Evolutionary conservation across 2,888 invertebrate species (phyloP).

Genomic region (Polydrusus cervinus): DNA sequence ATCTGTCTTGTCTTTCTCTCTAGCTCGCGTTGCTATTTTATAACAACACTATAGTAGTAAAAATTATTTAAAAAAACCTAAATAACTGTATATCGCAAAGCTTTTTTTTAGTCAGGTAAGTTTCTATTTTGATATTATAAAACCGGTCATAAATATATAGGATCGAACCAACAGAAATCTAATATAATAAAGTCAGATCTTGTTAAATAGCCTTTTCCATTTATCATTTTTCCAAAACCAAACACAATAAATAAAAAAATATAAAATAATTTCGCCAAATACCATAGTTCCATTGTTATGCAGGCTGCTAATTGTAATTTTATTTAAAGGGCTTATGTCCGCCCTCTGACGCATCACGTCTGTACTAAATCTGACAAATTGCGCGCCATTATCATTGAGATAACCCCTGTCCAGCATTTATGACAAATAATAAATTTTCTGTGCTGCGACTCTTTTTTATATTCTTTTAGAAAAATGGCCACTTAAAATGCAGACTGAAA

Average conservation of each 20-base stretch:
- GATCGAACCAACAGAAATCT: neutral
- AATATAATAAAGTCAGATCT: too few species aligned
- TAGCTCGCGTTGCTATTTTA: too few species aligned
- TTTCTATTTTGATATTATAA: too few species aligned
- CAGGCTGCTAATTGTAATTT: slow-evolving; percentile 17
- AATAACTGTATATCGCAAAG: too few species aligned
- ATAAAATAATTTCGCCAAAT: neutral
- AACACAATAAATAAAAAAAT: too few species aligned
- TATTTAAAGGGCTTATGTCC: slow-evolving; percentile 1
- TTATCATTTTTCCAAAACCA: too few species aligned
- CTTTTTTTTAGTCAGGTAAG: too few species aligned
- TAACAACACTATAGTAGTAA: too few species aligned
- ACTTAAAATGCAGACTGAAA: slow-evolving; percentile 1
- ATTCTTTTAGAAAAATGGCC: neutral
- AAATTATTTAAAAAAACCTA: too few species aligned
- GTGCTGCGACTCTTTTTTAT: slow-evolving; percentile 9
- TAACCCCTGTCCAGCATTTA: slow-evolving; percentile 38
- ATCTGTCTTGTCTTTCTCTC: too few species aligned
- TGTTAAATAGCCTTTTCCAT: too few species aligned
- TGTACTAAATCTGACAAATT: slow-evolving; percentile 44
- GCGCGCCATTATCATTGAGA: slow-evolving; percentile 40
- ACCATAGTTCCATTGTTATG: slow-evolving; percentile 8
- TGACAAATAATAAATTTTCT: slow-evolving; percentile 38
- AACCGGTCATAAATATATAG: too few species aligned
- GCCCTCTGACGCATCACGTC: slow-evolving; percentile 8